Base-by-base conservation (phyloP, 2,797 vertebrate species). In the Cephalopachus bancanus region DNA sequence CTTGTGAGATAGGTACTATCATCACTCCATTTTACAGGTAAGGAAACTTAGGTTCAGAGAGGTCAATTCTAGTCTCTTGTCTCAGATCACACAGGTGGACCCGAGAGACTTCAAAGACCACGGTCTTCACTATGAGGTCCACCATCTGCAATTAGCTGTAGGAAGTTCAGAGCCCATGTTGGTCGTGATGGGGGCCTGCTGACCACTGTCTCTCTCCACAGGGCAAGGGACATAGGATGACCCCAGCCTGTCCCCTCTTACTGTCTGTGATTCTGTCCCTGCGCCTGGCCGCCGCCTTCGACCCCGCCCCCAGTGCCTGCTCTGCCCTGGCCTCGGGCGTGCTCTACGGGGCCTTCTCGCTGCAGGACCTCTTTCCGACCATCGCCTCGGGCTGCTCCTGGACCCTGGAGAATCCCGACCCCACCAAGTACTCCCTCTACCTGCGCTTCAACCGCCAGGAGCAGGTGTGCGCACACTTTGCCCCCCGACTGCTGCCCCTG, bases 151-250 rank as follows among this genome's bases (percentile, higher is more conserved):
- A 49, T 16, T 44, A n/a, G 57, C 16, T 26, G 10, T 76, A 22
- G 74, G 90, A 65, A 64, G 64, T 12, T 67, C 81, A 91, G 83
- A 78, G 49, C 22, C 53, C 57, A 6, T 10, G 64, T 44, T 33
- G 24, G 59, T 57, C 30, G 30, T 26, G 15, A 53, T 33, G 1
- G 6, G 20, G 20, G 17, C 71, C 78, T 3, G 6, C 95, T 97
- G 94, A 97, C 90, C 53, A 15, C 85, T 96, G 74, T 96, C 96
- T 97, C 85, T 97, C 83, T 98, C 93, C 97, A 17, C 98, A 99
- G 99, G 99, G 99, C 99, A 98, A 99, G 99, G 99, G 99, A 99
- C 99, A 99, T 99, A 99, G 99, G 99, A 99, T 99, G 99, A 99
- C 99, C 99, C 99, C 99, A 99, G 99, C 99, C 99, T 99, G 99